A percentile compares a stretch with the other conserved stretches of the same genome.
phyloP scores from a whole-genome alignment of 2,113 vertebrate species.

The Orthonyx spaldingii region DNA sequence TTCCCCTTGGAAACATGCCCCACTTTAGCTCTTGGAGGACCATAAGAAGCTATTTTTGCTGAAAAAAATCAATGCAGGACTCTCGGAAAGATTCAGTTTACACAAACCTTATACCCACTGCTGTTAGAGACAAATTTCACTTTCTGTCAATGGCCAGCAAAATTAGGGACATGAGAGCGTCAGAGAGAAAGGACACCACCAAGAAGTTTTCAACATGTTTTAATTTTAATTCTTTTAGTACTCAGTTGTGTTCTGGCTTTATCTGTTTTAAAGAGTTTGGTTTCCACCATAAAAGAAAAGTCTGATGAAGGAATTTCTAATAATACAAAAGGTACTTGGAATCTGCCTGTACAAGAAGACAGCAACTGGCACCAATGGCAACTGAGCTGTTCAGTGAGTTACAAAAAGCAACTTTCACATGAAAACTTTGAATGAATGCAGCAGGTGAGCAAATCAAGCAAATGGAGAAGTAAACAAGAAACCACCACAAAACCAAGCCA shows the following conservation, averaged over 20 bases:
- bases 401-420: neutral
- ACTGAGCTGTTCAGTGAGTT: neutral
- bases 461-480: neutral
- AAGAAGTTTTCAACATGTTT: neutral
- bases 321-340: neutral
- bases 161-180: neutral
- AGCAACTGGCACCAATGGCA: rapidly evolving
- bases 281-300: neutral
- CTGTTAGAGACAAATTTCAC: neutral
- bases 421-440: neutral
- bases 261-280: neutral
- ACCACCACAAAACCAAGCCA: neutral
- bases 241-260: neutral
- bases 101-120: neutral
- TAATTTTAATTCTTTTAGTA: neutral
- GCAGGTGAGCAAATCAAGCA: neutral
- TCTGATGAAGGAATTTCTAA: neutral
- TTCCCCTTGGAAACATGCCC: neutral
- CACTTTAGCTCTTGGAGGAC: neutral
- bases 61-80: neutral
- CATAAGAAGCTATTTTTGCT: neutral
- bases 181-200: neutral
- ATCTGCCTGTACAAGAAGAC: neutral
- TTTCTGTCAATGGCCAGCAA: neutral
- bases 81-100: neutral